Evolutionary conservation across 2,797 vertebrate species (phyloP).

Genomic region (Sphaeramia orbicularis): DNA sequence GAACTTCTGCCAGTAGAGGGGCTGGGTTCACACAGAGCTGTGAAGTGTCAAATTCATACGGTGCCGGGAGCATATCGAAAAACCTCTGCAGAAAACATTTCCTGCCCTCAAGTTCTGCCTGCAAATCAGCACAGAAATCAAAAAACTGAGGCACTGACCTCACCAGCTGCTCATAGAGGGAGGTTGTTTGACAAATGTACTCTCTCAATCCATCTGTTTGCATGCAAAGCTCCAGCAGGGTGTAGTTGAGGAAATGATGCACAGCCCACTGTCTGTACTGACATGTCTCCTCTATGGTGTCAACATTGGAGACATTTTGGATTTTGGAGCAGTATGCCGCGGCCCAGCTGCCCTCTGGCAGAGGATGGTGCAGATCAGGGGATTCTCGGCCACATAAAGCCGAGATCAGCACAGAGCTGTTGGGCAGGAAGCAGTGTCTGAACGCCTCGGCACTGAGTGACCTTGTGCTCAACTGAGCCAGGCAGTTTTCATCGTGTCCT

Average conservation of each 20-base stretch:
- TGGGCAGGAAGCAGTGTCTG: conserved; percentile 90
- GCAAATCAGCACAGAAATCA: conserved; percentile 79
- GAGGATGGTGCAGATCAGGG: conserved; percentile 58
- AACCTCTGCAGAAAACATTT: conserved; percentile 90
- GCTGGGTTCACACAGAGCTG: conserved; percentile 88
- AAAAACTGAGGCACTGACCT: conserved; percentile 73
- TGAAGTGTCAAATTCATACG: conserved; percentile 84
- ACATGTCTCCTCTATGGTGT: conserved; percentile 71
- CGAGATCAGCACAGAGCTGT: conserved; percentile 82
- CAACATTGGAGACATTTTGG: conserved; percentile 66
- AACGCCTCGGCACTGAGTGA: conserved; percentile 86
- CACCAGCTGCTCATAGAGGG: conserved; percentile 81
- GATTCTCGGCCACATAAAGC: conserved; percentile 80
- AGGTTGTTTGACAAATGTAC: conserved; percentile 85
- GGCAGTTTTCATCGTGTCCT: conserved; percentile 77
- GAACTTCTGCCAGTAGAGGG: conserved; percentile 84
- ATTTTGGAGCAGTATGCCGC: conserved; percentile 79
- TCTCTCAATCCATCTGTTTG: conserved; percentile 81
- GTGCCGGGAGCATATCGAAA: conserved; percentile 87
- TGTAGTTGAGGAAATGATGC: conserved; percentile 78
- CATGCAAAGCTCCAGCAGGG: conserved; percentile 80
- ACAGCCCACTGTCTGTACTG: conserved; percentile 80
- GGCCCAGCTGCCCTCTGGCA: conserved; percentile 83
- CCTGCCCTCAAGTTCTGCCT: conserved; percentile 67
- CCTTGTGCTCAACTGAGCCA: conserved; percentile 77